Evolutionary conservation across 2,888 invertebrate genomes (phyloP), one percentile per base, ranked within the genome.

Genomic region (Cremastobaeus sp.): DNA sequence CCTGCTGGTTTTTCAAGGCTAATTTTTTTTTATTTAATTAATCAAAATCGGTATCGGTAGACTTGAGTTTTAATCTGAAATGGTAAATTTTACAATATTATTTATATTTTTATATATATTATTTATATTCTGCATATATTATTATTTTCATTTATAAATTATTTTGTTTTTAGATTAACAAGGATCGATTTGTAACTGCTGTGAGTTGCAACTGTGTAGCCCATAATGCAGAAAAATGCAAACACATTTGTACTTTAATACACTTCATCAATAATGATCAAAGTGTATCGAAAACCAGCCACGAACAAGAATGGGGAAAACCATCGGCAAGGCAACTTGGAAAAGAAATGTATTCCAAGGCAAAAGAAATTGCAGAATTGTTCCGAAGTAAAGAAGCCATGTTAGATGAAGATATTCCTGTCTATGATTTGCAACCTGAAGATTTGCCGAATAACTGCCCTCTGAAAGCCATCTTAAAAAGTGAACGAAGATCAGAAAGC

Each of bases 231-330:
- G 45, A 35, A 20, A 69, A 60, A 65, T 76, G 76, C 30, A 75
- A 76, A 21, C 77, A 75, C 32, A 60, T 76, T n/a, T 60, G 32
- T 41, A 76, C 70, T 1, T 12, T 76, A 1, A 73, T 73, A 41
- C 18, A 54, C 30, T 73, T 37, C 18, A 37, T 73, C 3, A 76
- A 76, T 25, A 28, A 39, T 14, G 76, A 76, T 39, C 15, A 57
- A 43, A 75, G 76, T 37, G 8, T n/a, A 8, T 54, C 72, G 9
- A 69, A 71, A 69, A 76, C 77, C 1, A 66, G 59, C 34, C 0
- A 43, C 0, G 74, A 77, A 12, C 77, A 77, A 48, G 62, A 57
- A 48, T 74, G 76, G 77, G 74, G 76, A 9, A 74, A 57, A 47
- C 73, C 74, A 6, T 74, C 73, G 1, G 52, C 28, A 3, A 66